A percentile compares a stretch with the other conserved stretches of the same genome.
Evolutionary conservation across 2,113 vertebrate genomes (phyloP).

Genomic region (Pogonocichla stellata): DNA sequence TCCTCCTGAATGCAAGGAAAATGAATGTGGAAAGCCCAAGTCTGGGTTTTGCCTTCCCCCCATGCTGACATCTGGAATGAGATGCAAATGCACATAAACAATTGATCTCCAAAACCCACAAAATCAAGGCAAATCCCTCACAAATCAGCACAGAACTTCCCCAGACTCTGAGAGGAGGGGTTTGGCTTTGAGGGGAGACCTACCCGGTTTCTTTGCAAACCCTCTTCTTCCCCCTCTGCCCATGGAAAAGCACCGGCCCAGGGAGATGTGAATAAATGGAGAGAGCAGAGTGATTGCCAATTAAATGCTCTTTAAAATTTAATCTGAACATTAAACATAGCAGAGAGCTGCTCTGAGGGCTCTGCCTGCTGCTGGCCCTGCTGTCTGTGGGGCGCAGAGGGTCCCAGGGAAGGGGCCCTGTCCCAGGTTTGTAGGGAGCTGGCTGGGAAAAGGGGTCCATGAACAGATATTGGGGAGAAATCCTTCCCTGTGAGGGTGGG

Average conservation of each 20-base stretch:
- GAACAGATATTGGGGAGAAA: rapidly evolving
- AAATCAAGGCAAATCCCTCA: neutral
- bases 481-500: rapidly evolving
- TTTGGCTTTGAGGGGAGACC: neutral
- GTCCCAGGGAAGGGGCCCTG: neutral
- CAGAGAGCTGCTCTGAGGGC: neutral
- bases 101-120: neutral
- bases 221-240: neutral
- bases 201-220: neutral
- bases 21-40: neutral
- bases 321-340: neutral
- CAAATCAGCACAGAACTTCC: neutral
- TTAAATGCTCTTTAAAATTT: constrained; percentile 60
- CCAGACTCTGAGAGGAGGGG: neutral
- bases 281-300: neutral
- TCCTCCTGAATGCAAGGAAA: neutral
- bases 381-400: neutral
- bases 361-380: neutral
- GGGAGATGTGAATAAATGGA: neutral
- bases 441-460: neutral
- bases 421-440: neutral
- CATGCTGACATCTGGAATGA: neutral
- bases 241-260: rapidly evolving
- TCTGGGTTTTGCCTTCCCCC: neutral
- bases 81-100: neutral